Evolutionary conservation across 2,113 vertebrate genomes (phyloP).

Genomic region (Euleptes europaea): DNA sequence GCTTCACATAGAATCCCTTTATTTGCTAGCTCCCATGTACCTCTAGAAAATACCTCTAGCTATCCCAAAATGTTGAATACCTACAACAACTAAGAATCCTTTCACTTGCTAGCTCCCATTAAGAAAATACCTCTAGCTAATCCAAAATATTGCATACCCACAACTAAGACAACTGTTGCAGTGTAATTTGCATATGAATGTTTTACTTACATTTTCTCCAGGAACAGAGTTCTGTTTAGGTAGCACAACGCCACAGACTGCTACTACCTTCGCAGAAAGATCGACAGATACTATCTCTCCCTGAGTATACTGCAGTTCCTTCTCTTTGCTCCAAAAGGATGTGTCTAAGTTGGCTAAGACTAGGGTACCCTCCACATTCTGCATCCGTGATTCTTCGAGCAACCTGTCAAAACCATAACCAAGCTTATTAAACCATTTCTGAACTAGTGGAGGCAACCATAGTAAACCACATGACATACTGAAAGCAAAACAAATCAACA

Average conservation of each 20-base stretch:
- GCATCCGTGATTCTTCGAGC: constrained; percentile 86
- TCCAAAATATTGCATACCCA: neutral
- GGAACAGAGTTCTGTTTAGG: constrained; percentile 69
- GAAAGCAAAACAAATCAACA: neutral
- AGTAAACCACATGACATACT: neutral
- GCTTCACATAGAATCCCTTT: neutral
- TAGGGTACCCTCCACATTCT: constrained; percentile 87
- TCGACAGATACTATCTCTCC: constrained; percentile 86
- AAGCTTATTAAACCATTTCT: constrained; percentile 19
- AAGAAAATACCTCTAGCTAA: neutral
- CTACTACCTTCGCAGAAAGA: constrained; percentile 84
- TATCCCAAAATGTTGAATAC: too few relatives aligned
- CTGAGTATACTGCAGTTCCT: constrained; percentile 73
- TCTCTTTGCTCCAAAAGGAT: constrained; percentile 82
- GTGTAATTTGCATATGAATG: neutral
- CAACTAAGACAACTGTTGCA: neutral
- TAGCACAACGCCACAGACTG: constrained; percentile 89
- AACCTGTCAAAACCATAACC: constrained; percentile 71
- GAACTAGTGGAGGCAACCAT: neutral
- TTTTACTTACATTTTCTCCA: constrained; percentile 75
- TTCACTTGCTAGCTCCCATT: neutral
- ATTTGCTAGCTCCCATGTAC: neutral
- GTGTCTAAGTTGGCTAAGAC: constrained; percentile 86
- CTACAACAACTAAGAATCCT: neutral
- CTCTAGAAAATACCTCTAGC: too few relatives aligned